phyloP scores from a whole-genome alignment of 2,113 vertebrate species.

The Gallinago paraguaiae region DNA sequence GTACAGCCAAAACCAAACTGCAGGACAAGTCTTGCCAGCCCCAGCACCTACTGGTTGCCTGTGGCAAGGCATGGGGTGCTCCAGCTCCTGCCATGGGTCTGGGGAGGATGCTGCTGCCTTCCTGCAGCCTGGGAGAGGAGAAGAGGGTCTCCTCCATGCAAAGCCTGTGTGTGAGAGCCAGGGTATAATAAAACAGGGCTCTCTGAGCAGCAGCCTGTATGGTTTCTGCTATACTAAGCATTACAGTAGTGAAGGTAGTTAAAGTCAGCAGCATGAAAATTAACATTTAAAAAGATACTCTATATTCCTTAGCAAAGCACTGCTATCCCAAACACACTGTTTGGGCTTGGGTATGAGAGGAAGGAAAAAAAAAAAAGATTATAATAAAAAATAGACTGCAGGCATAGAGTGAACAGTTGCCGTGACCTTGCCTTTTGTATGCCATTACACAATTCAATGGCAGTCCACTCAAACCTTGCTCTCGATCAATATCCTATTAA shows the following conservation, averaged over 20 bases:
- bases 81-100: background rate
- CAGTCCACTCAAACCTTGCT: conserved; percentile 92
- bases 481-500: conserved; percentile 99
- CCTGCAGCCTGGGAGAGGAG: background rate
- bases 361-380: conserved; percentile 60
- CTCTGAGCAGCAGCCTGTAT: background rate
- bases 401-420: conserved; percentile 68
- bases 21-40: background rate
- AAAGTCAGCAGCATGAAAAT: conserved; percentile 55
- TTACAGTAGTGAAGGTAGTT: conserved; percentile 16
- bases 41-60: background rate
- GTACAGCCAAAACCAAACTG: background rate
- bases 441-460: conserved; percentile 95
- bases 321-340: conserved; percentile 44
- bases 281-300: conserved; percentile 60
- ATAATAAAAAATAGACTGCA: conserved; percentile 76
- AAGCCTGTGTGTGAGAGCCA: background rate
- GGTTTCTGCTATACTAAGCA: conserved; percentile 51
- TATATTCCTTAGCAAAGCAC: conserved; percentile 50
- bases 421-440: conserved; percentile 93
- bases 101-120: background rate
- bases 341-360: conserved; percentile 52
- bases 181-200: background rate
- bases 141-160: background rate
- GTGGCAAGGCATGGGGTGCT: background rate